These are phyloP conservation scores for Thymelicus lineola DNA, from an alignment of 2,888 invertebrate species.

Conservation along the genomic window DNA sequence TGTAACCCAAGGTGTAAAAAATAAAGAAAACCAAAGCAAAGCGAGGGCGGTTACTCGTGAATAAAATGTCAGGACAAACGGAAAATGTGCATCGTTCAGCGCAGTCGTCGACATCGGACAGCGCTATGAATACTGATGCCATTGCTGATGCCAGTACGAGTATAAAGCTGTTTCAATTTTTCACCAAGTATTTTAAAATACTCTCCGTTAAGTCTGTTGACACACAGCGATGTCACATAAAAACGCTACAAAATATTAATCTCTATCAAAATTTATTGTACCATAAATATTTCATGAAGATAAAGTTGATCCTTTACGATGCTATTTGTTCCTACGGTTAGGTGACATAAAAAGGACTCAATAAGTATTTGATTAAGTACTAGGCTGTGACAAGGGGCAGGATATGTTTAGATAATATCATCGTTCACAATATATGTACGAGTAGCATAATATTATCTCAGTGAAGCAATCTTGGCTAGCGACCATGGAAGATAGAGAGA, in stretches of 20 bases:
- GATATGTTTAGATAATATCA: no score
- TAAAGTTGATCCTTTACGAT: not conserved
- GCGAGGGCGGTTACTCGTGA: no score
- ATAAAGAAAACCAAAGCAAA: no score
- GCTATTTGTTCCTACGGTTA: not conserved
- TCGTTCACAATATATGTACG: no score
- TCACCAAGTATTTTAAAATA: not conserved
- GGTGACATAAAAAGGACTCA: not conserved
- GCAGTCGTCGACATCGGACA: not conserved
- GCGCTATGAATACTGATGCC: not conserved
- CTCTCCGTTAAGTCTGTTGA: not conserved
- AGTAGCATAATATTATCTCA: no score
- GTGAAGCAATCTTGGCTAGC: no score
- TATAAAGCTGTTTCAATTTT: not conserved
- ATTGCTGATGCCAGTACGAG: no score
- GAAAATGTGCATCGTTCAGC: not conserved
- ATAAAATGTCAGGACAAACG: not conserved
- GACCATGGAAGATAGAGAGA: no score
- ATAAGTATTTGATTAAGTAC: not conserved
- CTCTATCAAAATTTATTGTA: not conserved
- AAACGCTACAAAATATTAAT: constrained; percentile 5
- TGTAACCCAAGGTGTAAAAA: no score
- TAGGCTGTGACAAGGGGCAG: not conserved
- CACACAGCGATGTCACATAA: not conserved
- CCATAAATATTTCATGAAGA: constrained; percentile 1